Conservation (phyloP, 2,113 vertebrate species). For the Dermatemys mawii region DNA sequence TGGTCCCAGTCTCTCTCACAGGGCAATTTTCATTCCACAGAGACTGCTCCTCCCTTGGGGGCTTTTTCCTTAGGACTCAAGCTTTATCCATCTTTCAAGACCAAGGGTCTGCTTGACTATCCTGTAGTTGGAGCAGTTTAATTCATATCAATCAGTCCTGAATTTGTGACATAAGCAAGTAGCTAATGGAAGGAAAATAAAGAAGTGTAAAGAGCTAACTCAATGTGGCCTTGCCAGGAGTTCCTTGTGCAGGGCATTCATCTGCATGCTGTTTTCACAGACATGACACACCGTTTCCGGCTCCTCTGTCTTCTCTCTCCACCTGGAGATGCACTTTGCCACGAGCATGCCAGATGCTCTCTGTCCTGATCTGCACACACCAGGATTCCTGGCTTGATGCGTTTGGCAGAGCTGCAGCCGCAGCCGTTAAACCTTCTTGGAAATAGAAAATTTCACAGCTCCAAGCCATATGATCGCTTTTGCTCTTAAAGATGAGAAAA, state of each 20-base stretch:
- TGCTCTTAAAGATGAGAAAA: constrained; percentile 43
- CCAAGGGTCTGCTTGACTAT: background rate
- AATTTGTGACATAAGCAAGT: background rate
- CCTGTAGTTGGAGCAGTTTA: background rate
- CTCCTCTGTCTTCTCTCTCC: background rate
- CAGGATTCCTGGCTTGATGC: constrained; percentile 40
- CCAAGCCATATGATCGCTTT: constrained; percentile 25
- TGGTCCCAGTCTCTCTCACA: background rate
- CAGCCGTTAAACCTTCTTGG: constrained; percentile 62
- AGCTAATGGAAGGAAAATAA: background rate
- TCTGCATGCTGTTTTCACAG: background rate
- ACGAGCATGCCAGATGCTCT: constrained; percentile 25
- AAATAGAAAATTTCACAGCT: constrained; percentile 64
- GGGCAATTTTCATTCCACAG: background rate
- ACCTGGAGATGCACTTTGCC: background rate
- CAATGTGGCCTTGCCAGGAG: rapidly evolving
- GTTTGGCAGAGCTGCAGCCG: constrained; percentile 39
- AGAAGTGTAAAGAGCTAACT: background rate
- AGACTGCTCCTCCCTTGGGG: background rate
- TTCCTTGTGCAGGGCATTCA: background rate
- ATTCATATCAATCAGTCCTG: background rate
- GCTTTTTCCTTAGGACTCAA: background rate
- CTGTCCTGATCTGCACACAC: background rate
- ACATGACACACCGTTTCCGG: background rate
- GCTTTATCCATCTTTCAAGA: background rate